Base-by-base conservation (phyloP, 2,113 vertebrate species). In the Periophthalmus modestus region DNA sequence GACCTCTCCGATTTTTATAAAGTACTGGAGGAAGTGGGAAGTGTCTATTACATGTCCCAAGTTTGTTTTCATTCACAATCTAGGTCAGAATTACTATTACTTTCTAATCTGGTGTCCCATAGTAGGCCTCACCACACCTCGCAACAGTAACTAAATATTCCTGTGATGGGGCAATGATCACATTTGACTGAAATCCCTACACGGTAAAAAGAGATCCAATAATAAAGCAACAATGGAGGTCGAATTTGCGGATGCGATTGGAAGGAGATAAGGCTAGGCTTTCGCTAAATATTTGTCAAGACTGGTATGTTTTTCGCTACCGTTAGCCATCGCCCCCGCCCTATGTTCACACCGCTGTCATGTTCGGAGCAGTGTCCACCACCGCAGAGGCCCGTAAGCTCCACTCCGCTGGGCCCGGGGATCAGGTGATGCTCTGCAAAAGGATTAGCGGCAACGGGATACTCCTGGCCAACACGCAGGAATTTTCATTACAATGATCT, bases 401-500 rank as follows among this genome's bases (percentile, higher is more conserved):
- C 93, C 90, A 87, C 92, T 91, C 84, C 80, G 77, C 83, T 85
- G 87, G 86, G 86, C 73, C 39, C 11, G 34, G 79, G 92, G 94
- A 95, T 96, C 93, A 93, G 91, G 94, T 95, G 93, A 95, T 68
- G 87, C 87, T 85, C 90, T 81, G 92, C 89, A 91, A 92, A 90
- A 93, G 94, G 95, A 95, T 97, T 95, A 95, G 89, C 87, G 90
- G 96, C 93, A 95, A 96, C 91, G 92, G 92, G 94, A 97, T 95
- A 95, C 93, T 82, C 90, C 92, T 96, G 95, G 95, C 93, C 89
- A 85, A 85, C 89, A 85, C 65, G 89, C 91, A 93, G 95, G 96
- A 96, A 97, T 97, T 96, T 97, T 95, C 94, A 95, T 96, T 95
- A 95, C 95, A 95, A 94, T 95, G 95, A 95, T 94, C 94, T 94